These are phyloP conservation scores for Camponotus pennsylvanicus DNA, from an alignment of 1,140 invertebrate species.

Conservation along the genomic window DNA sequence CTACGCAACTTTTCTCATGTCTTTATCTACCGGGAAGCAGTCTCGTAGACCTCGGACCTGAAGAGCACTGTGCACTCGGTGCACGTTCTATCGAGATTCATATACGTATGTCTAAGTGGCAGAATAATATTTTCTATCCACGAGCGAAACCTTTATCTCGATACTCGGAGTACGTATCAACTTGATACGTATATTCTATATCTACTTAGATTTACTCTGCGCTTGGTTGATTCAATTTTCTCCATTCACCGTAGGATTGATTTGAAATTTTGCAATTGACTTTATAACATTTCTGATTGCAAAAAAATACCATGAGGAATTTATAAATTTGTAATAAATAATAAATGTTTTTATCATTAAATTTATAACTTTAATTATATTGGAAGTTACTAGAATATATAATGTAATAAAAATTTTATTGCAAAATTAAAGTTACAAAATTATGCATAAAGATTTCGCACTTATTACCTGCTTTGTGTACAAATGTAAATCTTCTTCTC, in stretches of 20 bases:
- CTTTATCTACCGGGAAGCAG: conserved; percentile 60
- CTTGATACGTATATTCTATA: conserved; percentile 8
- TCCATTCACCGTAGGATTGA: not conserved
- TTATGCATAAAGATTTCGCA: not conserved
- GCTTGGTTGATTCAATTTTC: not conserved
- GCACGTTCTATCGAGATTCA: conserved; percentile 64
- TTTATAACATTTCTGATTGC: conserved; percentile 1
- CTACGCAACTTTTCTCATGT: conserved; percentile 16
- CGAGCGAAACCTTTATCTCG: conserved; percentile 60
- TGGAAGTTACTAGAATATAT: not conserved
- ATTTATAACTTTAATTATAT: not conserved
- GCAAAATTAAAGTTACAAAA: conserved; percentile 8
- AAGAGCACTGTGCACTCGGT: conserved; percentile 23
- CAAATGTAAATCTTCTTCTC: conserved; percentile 8
- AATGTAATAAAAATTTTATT: not conserved
- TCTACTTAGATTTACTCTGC: not conserved
- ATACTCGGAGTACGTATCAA: conserved; percentile 37
- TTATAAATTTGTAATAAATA: not conserved
- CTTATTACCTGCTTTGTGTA: not conserved
- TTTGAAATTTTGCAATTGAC: not conserved
- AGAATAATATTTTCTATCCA: conserved; percentile 72
- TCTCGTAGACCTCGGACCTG: conserved; percentile 56
- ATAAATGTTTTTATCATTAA: not conserved
- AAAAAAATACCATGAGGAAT: not conserved
- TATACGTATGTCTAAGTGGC: conserved; percentile 71